Percentiles rank a stretch among this genome's conserved stretches.
phyloP scores from a whole-genome alignment of 2,888 invertebrate species.

The Anoplius nigerrimus region DNA sequence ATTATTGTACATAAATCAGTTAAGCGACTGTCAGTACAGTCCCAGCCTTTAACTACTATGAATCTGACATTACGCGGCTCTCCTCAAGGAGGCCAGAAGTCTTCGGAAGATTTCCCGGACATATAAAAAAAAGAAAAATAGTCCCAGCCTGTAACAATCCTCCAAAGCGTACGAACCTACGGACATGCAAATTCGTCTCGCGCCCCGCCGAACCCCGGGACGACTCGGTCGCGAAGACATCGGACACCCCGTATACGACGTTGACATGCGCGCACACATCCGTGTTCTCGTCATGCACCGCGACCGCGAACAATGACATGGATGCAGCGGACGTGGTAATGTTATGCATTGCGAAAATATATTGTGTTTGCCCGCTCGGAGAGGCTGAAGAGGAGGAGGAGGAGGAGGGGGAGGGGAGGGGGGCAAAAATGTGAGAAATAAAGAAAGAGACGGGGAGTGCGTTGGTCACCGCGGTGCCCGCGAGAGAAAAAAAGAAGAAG shows the following conservation, averaged over 20 bases:
- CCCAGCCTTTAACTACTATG: too few species aligned
- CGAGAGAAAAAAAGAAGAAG: not conserved
- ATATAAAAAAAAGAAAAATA: too few species aligned
- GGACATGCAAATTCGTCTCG: too few species aligned
- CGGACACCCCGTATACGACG: not conserved
- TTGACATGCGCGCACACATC: constrained; percentile 20
- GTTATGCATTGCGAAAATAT: constrained; percentile 65
- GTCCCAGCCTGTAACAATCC: too few species aligned
- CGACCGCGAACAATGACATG: constrained; percentile 68
- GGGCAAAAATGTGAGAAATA: not conserved
- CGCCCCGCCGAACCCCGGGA: not conserved
- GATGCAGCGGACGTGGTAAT: constrained; percentile 68
- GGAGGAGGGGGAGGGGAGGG: not conserved
- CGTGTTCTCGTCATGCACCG: constrained; percentile 65
- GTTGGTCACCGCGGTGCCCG: not conserved
- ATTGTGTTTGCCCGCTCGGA: constrained; percentile 55
- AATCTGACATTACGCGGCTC: too few species aligned
- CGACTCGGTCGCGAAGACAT: not conserved
- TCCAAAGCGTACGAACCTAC: too few species aligned
- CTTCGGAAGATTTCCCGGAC: too few species aligned
- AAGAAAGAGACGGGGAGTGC: not conserved
- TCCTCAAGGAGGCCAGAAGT: too few species aligned
- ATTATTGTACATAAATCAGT: too few species aligned
- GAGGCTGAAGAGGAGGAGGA: not conserved
- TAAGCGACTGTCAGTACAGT: too few species aligned